Evolutionary conservation across 2,113 vertebrate genomes (phyloP).

Genomic region (Pomatorhinus ruficollis): DNA sequence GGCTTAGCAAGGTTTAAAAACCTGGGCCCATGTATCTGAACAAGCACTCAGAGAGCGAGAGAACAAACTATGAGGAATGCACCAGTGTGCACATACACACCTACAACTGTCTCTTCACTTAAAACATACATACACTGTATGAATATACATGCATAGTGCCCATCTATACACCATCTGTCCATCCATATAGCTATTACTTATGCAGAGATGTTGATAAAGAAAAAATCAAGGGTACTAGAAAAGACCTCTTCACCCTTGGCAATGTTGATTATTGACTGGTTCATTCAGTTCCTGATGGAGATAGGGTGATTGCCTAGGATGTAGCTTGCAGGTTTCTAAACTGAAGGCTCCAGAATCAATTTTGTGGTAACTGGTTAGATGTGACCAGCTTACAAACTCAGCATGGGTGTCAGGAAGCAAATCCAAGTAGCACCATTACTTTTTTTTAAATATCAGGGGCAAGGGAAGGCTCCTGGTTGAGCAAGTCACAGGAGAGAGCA

Average conservation of each 20-base stretch:
- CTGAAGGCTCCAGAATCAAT: constrained; percentile 47
- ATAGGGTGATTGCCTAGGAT: background rate
- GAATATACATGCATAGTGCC: rapidly evolving
- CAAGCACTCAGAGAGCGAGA: background rate
- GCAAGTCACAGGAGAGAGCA: background rate
- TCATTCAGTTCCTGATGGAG: background rate
- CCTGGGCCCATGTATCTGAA: background rate
- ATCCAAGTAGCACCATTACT: background rate
- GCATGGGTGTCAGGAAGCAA: background rate
- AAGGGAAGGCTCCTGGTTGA: background rate
- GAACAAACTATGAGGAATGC: rapidly evolving
- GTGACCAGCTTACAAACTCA: constrained; percentile 40
- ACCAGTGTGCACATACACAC: rapidly evolving
- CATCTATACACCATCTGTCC: background rate
- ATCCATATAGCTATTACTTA: background rate
- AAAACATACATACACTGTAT: rapidly evolving
- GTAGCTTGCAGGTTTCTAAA: background rate
- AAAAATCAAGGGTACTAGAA: background rate
- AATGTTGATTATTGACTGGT: background rate
- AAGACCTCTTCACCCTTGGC: constrained; percentile 7
- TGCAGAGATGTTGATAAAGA: background rate
- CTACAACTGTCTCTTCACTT: background rate
- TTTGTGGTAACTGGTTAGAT: constrained; percentile 26
- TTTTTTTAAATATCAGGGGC: background rate
- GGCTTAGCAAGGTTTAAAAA: background rate